A percentile compares a stretch with the other conserved stretches of the same genome.
phyloP scores from a whole-genome alignment of 2,888 invertebrate species.

The Ormyrus thymus region DNA sequence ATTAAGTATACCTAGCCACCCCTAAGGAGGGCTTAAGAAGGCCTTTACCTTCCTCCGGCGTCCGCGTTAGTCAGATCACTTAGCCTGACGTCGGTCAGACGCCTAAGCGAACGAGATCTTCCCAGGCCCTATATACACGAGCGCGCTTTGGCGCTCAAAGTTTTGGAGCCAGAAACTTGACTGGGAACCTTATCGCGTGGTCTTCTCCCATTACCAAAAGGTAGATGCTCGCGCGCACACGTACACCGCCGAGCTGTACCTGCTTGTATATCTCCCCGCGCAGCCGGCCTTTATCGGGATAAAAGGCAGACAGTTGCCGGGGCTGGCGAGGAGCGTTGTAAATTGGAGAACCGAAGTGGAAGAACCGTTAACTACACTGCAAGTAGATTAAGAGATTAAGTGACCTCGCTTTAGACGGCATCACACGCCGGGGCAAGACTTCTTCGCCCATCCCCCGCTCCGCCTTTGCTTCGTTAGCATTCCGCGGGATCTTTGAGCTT shows the following conservation, averaged over 20 bases:
- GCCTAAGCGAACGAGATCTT: slow-evolving; percentile 9
- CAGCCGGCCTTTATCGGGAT: slow-evolving; percentile 43
- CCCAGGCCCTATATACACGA: background rate
- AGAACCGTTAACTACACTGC: slow-evolving; percentile 64
- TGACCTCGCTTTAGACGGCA: slow-evolving; percentile 53
- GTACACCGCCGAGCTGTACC: background rate
- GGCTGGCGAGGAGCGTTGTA: slow-evolving; percentile 55
- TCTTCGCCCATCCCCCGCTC: background rate
- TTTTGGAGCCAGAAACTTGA: slow-evolving; percentile 26
- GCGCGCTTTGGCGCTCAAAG: slow-evolving; percentile 1
- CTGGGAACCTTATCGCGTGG: slow-evolving; percentile 32
- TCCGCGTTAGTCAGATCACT: slow-evolving; percentile 37
- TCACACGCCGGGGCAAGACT: slow-evolving; percentile 20
- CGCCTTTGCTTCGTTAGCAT: slow-evolving; percentile 53
- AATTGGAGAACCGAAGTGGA: slow-evolving; percentile 64
- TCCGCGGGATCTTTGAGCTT: slow-evolving; percentile 49
- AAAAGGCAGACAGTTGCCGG: slow-evolving; percentile 12
- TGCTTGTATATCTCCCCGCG: slow-evolving; percentile 2
- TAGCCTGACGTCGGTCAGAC: slow-evolving; percentile 39
- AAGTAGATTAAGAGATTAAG: slow-evolving; percentile 65
- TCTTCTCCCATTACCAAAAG: background rate
- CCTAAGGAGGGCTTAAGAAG: slow-evolving; percentile 10
- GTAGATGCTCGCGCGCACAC: background rate
- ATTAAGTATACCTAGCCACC: background rate
- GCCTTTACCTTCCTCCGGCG: background rate